Base-by-base conservation (phyloP, 2,113 vertebrate genomes). In the Eudyptes chrysolophus region DNA sequence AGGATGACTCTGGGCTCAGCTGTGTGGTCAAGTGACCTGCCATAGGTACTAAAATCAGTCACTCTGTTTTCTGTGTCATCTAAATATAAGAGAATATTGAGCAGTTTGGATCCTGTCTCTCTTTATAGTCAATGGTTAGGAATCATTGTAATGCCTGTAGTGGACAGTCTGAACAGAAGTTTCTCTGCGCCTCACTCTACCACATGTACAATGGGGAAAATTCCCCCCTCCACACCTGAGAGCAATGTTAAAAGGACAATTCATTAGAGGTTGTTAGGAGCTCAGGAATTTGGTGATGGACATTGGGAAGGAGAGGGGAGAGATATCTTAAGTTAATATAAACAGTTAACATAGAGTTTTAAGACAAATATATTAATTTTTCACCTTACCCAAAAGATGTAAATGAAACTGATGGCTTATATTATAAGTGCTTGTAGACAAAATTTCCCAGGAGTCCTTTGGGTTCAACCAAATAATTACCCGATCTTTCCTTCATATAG, bases 401-500 rank as follows among this genome's bases (percentile, higher is more conserved):
- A 70, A 80, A 66, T 58, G 22, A 60, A 82, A 40, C 30, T 8
- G 55, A 61, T 58, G 12, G 6, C 30, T 89, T 91, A 48, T 81
- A 42, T 87, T 77, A 92, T 15, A 95, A 69, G 26, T 96, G 18
- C 61, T 75, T 88, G 72, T 55, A 90, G 77, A 65, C 20, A 91
- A 94, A 92, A 18, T 83, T 96, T 86, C 86, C 95, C 12, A 85
- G 36, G 40, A 91, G 84, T 92, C 87, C 95, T 81, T 42, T 34
- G 38, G 91, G 64, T 86, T 94, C 92, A 76, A 95, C 57, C 13
- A 48, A 48, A 51, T 96, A 96, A 86, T 87, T 94, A n/a, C 55
- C 52, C 9, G 19, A 60, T 81, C 49, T 97, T 85, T 49, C 89
- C 62, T 84, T 97, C 54, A 5, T 64, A 46, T 38, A 89, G 80